Conservation (phyloP, 2,113 vertebrate genomes). For the Nesospiza acunhae region DNA sequence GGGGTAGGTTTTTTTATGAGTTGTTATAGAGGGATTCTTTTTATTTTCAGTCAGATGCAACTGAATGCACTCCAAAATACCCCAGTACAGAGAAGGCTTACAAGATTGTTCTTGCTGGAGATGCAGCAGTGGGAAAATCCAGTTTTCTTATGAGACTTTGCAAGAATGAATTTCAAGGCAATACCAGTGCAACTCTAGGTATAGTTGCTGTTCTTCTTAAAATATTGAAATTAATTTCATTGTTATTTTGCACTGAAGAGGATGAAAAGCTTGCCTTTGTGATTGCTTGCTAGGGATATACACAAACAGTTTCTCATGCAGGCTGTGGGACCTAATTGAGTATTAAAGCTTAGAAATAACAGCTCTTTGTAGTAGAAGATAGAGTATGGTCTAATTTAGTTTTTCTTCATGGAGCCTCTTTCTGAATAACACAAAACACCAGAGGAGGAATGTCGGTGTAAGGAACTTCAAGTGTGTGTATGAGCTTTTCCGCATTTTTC, state of each 20-base stretch:
- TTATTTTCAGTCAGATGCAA: slow-evolving; percentile 64
- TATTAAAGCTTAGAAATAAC: not conserved
- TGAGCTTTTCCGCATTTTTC: not conserved
- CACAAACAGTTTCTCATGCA: rapidly evolving
- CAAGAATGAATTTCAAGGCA: slow-evolving; percentile 93
- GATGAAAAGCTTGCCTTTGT: not conserved
- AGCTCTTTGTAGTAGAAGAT: not conserved
- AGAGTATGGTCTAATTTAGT: not conserved
- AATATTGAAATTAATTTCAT: not conserved
- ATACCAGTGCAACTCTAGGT: slow-evolving; percentile 89
- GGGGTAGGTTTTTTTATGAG: not conserved
- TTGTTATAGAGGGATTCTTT: not conserved
- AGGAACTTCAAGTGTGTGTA: not conserved
- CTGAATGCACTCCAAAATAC: slow-evolving; percentile 64
- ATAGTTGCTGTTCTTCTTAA: slow-evolving; percentile 20
- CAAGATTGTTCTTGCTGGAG: slow-evolving; percentile 92
- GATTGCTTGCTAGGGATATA: not conserved
- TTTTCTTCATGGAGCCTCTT: not conserved
- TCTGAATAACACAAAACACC: not conserved
- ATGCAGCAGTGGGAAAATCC: slow-evolving; percentile 95
- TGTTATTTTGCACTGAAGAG: not conserved
- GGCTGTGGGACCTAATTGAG: not conserved
- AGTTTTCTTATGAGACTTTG: slow-evolving; percentile 95
- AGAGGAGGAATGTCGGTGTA: not conserved
- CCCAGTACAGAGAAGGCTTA: slow-evolving; percentile 84